Base-by-base conservation (phyloP, 2,888 invertebrate genomes). In the Cetonia aurata region DNA sequence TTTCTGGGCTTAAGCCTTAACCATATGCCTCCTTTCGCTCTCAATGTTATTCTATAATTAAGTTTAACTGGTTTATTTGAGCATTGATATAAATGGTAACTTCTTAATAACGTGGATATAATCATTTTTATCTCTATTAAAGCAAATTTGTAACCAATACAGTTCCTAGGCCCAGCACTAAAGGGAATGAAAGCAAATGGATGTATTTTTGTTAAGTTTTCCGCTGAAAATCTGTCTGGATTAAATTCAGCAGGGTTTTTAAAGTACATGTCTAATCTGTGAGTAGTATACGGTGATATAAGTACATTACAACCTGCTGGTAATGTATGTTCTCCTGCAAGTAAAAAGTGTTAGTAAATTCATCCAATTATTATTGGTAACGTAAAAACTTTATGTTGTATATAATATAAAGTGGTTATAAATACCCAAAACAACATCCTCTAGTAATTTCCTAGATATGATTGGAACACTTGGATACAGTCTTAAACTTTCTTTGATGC, bases 171-270 rank as follows among this genome's bases (percentile, higher is more conserved):
- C 3, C 92, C 92, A 41, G 92, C 92, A 56, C 91, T 91, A 85
- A 92, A 92, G 0, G 92, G 92, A 46, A 92, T 88, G 78, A 88
- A 92, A 76, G 91, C 90, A 80, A 92, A 92, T 78, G 91, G 92
- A 76, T 92, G 92, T 55, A 92, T 86, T 72, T 89, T 89, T 52
- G 89, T 88, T n/a, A 90, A 89, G 70, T 89, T 89, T 77, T 92
- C 91, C 0, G 92, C 91, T 2, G 72, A 66, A 66, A 72, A 72
- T 37, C 72, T 44, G 15, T 67, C 72, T 3, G 72, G 92, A 79
- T 92, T 86, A 82, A 92, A 92, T 55, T 86, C 86, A 1, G 89
- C 85, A 0, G 92, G 91, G 71, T 92, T 87, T 67, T 89, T 86
- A 79, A 88, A 92, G 80, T 90, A 87, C 74, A 88, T 85, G 0